phyloP scores from a whole-genome alignment of 2,113 vertebrate genomes.

The Tautogolabrus adspersus region DNA sequence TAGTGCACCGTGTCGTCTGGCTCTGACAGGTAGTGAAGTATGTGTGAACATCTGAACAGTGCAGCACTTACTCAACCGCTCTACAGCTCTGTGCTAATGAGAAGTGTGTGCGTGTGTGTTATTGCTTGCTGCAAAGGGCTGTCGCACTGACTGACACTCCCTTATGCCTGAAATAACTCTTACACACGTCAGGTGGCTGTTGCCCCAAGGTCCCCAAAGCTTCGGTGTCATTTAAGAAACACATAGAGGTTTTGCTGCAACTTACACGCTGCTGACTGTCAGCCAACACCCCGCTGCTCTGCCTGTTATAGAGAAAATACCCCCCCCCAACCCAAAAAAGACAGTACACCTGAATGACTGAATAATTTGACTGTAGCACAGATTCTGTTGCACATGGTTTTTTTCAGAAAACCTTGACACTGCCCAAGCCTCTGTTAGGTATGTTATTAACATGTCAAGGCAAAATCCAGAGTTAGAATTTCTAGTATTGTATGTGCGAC shows the following conservation, averaged over 20 bases:
- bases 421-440: too few species aligned
- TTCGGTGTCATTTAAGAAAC: conserved; percentile 74
- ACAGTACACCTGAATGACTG: conserved; percentile 9
- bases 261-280: conserved; percentile 49
- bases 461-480: too few species aligned
- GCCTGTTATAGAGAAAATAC: conserved; percentile 22
- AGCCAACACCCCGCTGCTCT: conserved; percentile 12
- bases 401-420: too few species aligned
- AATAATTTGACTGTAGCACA: background rate
- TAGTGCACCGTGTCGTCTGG: conserved; percentile 20
- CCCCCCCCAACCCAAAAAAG: background rate
- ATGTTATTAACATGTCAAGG: too few species aligned
- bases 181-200: conserved; percentile 69
- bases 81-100: conserved; percentile 73
- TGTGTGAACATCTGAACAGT: conserved; percentile 66
- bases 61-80: conserved; percentile 60
- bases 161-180: conserved; percentile 76
- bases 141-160: conserved; percentile 69
- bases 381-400: too few species aligned
- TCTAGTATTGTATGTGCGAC: too few species aligned
- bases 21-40: conserved; percentile 56
- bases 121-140: conserved; percentile 57
- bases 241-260: conserved; percentile 60
- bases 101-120: conserved; percentile 36
- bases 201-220: conserved; percentile 60